Evolutionary conservation across 2,797 vertebrate genomes (phyloP).

Genomic region (Streptopelia turtur): DNA sequence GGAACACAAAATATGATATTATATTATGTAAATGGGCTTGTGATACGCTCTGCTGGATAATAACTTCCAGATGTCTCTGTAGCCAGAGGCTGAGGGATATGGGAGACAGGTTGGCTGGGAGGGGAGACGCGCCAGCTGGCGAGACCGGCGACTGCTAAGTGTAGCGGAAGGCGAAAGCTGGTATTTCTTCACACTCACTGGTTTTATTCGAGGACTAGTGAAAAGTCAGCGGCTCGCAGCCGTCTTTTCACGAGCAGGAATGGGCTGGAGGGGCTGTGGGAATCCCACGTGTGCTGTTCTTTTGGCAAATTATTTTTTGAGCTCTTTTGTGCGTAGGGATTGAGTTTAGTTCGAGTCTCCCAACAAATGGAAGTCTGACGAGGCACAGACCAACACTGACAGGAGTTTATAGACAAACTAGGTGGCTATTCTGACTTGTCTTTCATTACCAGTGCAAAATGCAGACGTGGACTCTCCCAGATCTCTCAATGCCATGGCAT

Average conservation of each 20-base stretch:
- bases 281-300: neutral
- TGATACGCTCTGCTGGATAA: constrained; percentile 80
- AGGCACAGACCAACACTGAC: neutral
- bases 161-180: constrained; percentile 68
- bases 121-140: constrained; percentile 78
- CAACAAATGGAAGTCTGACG: neutral
- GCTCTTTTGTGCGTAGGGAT: neutral
- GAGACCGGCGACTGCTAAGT: constrained; percentile 74
- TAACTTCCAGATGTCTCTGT: constrained; percentile 84
- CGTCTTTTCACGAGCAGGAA: neutral
- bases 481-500: accelerated
- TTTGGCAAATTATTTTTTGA: accelerated
- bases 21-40: constrained; percentile 79
- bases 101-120: constrained; percentile 79
- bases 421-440: neutral
- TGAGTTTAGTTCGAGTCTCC: neutral
- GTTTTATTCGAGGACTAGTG: constrained; percentile 50
- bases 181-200: constrained; percentile 83
- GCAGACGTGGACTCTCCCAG: neutral
- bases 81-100: constrained; percentile 80
- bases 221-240: neutral
- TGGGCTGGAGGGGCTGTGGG: neutral
- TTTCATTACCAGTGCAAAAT: neutral
- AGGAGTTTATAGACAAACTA: neutral
- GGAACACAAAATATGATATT: constrained; percentile 79